Percentiles rank a stretch among this genome's conserved stretches.
Evolutionary conservation across 2,797 vertebrate species (phyloP).

Genomic region (Moxostoma hubbsi): DNA sequence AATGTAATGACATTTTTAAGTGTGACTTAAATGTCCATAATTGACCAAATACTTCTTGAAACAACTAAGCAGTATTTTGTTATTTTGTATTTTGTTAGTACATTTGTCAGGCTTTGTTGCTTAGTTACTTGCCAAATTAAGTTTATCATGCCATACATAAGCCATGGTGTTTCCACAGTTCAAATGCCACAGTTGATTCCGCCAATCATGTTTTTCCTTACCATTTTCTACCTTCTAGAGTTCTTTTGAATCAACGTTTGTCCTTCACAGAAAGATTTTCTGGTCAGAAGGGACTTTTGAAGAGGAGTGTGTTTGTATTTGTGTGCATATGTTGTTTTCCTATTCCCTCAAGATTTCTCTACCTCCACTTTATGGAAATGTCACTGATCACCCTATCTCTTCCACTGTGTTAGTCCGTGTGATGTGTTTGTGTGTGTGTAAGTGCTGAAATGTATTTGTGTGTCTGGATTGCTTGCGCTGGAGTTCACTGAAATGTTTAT

Average conservation of each 20-base stretch:
- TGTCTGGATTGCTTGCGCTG: conserved; percentile 34
- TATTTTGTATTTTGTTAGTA: no score
- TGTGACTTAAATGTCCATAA: no score
- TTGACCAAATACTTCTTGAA: no score
- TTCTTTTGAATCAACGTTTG: background rate
- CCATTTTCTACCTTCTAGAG: background rate
- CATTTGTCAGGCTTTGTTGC: background rate
- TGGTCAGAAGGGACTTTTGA: conserved; percentile 30
- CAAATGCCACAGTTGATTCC: background rate
- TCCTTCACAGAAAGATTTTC: conserved; percentile 18
- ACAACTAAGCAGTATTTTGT: no score
- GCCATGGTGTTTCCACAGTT: background rate
- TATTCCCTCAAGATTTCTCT: conserved; percentile 25
- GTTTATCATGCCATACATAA: background rate
- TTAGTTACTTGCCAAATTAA: background rate
- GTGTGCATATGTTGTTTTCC: conserved; percentile 18
- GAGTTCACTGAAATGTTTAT: conserved; percentile 45
- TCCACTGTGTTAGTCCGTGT: conserved; percentile 24
- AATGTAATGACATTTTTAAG: no score
- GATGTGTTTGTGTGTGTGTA: conserved; percentile 21
- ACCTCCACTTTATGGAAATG: conserved; percentile 47
- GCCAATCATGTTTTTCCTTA: conserved; percentile 29
- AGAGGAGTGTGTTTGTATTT: background rate
- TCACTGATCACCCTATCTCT: conserved; percentile 45
- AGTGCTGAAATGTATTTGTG: conserved; percentile 10